phyloP scores from a whole-genome alignment of 2,113 vertebrate species.

The Grammomys surdaster region DNA sequence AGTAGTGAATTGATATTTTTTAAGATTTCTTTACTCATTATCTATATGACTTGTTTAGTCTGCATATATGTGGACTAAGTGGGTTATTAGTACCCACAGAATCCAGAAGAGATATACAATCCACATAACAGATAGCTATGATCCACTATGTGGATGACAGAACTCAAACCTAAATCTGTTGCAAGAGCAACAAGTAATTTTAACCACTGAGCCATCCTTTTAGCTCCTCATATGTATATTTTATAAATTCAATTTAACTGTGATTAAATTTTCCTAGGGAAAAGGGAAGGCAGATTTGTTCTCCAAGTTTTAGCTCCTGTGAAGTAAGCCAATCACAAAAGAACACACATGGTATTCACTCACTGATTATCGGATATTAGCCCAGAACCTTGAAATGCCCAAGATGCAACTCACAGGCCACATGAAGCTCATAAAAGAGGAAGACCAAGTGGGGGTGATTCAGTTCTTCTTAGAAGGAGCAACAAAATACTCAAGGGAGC shows the following conservation, averaged over 20 bases:
- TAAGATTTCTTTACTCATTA: not conserved
- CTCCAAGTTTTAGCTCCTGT: not conserved
- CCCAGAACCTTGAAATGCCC: too few species aligned
- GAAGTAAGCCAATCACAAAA: too few species aligned
- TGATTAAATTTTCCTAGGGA: not conserved
- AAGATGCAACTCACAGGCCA: too few species aligned
- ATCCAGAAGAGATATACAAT: not conserved
- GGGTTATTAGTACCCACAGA: not conserved
- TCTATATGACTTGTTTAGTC: not conserved
- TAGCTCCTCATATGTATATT: not conserved
- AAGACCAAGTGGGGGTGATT: too few species aligned
- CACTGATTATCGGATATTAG: too few species aligned
- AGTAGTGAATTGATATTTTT: not conserved
- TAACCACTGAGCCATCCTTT: not conserved
- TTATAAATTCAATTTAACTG: not conserved
- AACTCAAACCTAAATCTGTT: not conserved
- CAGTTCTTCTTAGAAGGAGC: too few species aligned
- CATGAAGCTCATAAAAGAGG: too few species aligned
- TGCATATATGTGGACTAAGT: not conserved
- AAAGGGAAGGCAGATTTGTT: not conserved
- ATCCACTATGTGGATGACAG: not conserved
- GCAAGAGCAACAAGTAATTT: not conserved
- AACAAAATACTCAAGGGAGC: too few species aligned
- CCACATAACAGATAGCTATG: not conserved
- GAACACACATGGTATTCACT: too few species aligned